phyloP scores from a whole-genome alignment of 2,113 vertebrate species.

The Chlamydotis undulata region DNA sequence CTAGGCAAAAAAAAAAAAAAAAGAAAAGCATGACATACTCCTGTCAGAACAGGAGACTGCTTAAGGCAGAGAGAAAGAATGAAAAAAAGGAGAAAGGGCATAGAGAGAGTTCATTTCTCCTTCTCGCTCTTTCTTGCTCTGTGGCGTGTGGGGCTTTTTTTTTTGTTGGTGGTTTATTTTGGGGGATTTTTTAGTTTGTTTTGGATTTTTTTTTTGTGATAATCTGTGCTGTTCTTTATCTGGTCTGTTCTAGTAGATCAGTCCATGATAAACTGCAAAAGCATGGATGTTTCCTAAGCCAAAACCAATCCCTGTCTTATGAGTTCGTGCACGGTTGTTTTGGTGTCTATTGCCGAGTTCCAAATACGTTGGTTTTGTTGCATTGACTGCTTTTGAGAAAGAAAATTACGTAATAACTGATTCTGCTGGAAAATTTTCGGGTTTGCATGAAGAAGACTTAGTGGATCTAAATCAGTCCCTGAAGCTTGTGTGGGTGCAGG shows the following conservation, averaged over 20 bases:
- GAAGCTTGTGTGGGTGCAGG: constrained; percentile 56
- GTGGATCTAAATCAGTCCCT: constrained; percentile 26
- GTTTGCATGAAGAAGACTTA: constrained; percentile 4
- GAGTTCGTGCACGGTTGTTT: neutral
- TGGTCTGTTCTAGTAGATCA: neutral
- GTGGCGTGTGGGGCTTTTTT: neutral
- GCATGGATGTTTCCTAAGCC: neutral
- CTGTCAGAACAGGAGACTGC: constrained; percentile 54
- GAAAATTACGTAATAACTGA: neutral
- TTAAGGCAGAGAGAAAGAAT: constrained; percentile 49
- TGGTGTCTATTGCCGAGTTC: neutral
- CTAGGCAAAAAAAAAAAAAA: neutral
- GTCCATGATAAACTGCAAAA: constrained; percentile 6
- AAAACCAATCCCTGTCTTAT: neutral
- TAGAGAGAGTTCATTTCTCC: constrained; percentile 5
- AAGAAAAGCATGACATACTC: constrained; percentile 31
- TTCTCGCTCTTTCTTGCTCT: neutral
- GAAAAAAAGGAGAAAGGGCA: constrained; percentile 6
- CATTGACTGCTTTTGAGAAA: neutral
- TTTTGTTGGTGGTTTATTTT: neutral
- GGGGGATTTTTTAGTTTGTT: neutral
- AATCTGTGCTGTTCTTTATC: neutral
- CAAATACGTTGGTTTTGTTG: neutral
- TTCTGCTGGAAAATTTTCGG: neutral
- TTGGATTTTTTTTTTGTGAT: neutral